Base-by-base conservation (phyloP, 2,113 vertebrate species). In the Oplegnathus fasciatus region DNA sequence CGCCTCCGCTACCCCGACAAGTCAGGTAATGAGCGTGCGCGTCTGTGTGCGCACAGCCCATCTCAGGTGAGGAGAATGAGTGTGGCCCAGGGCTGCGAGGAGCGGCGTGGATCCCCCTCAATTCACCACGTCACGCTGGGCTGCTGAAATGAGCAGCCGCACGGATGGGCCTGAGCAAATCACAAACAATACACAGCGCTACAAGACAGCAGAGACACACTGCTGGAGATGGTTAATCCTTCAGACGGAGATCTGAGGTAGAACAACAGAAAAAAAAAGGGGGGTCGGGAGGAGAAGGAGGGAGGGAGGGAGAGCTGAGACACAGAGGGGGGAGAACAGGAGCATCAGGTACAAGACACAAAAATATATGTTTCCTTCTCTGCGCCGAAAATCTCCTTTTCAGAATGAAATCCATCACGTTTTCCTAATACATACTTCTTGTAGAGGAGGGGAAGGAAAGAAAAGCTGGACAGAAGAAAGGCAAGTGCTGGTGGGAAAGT, bases 141-240 rank as follows among this genome's bases (percentile, higher is more conserved):
- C 84, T 68, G 79, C 74, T 46, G 92, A 86, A 92, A 92, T 88
- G 89, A 91, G 89, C 86, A 89, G 75, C 88, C 68, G 88, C 90
- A 76, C 79, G 70, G 87, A 89, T 71, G 88, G 84, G 76, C 80
- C 87, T 11, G 86, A 89, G 85, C 86, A 75, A 83, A 92, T 91
- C 91, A 82, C 88, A 90, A 94, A 94, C 89, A 93, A 90, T 84
- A 87, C 90, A 71, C 82, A 22, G 71, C 75, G 40, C 88, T 76
- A 84, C 85, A 61, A 92, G 91, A 93, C 87, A 87, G 92, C 87
- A 30, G 91, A 94, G 87, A 90, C 91, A 83, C 93, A 61, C 90
- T 5, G 91, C 91, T 87, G 93, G 91, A 93, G 92, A 92, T 50
- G 89, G 89, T 88, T 94, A 93, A 94, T 95, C 93, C 94, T 85